These are phyloP conservation scores for Rhinolophus sinicus DNA, from an alignment of 2,113 vertebrate species.

Conservation along the genomic window DNA sequence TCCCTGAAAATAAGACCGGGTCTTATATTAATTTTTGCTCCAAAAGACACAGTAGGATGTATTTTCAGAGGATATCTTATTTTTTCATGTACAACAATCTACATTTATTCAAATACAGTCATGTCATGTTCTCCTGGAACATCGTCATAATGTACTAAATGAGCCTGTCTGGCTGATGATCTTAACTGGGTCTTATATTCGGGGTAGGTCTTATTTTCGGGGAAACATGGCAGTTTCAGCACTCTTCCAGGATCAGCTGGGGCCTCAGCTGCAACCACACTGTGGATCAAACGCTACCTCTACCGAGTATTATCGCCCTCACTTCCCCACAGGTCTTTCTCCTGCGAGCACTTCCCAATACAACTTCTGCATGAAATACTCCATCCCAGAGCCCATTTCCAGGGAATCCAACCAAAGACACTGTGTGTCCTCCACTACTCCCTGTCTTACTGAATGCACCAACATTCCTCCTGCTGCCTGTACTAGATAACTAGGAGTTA, in stretches of 20 bases:
- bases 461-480: background rate
- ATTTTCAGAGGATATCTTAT: too few relatives aligned
- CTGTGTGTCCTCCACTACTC: background rate
- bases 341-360: background rate
- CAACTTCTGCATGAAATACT: background rate
- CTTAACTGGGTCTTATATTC: too few relatives aligned
- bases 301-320: background rate
- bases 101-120: too few relatives aligned
- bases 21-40: too few relatives aligned
- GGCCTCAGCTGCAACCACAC: background rate
- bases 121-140: too few relatives aligned
- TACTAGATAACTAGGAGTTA: background rate
- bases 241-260: background rate
- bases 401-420: background rate
- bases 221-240: background rate
- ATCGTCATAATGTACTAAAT: too few relatives aligned
- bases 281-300: background rate
- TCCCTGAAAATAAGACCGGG: too few relatives aligned
- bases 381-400: background rate
- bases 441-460: background rate
- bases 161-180: too few relatives aligned
- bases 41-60: too few relatives aligned
- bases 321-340: background rate
- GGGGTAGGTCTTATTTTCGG: too few relatives aligned
- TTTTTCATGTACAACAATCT: too few relatives aligned